These are phyloP conservation scores for Thymelicus lineola DNA, from an alignment of 2,888 invertebrate genomes.

Conservation along the genomic window DNA sequence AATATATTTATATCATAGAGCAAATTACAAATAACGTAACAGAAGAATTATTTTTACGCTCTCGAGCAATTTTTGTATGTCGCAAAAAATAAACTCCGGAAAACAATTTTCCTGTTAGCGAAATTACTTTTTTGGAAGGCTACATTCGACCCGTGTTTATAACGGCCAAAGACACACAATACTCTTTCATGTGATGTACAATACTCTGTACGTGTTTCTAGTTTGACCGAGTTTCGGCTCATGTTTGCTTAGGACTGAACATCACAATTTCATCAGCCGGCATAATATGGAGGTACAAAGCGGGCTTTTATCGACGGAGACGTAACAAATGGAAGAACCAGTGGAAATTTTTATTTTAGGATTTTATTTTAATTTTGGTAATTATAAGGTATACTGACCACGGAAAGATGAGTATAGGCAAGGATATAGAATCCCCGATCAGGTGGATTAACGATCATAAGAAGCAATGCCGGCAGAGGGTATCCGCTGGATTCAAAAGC, in stretches of 20 bases:
- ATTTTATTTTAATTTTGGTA: too few species aligned
- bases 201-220: conserved; percentile 9
- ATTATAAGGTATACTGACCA: too few species aligned
- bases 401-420: too few species aligned
- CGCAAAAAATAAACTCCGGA: not conserved
- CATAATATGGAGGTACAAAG: not conserved
- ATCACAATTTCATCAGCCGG: conserved; percentile 32
- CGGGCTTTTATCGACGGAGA: not conserved
- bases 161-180: conserved; percentile 33
- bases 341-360: too few species aligned
- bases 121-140: conserved; percentile 35
- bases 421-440: too few species aligned
- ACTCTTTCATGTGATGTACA: conserved; percentile 28
- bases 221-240: conserved; percentile 31
- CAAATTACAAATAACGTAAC: too few species aligned
- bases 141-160: conserved; percentile 14
- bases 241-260: conserved; percentile 31
- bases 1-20: too few species aligned
- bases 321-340: too few species aligned
- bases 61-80: not conserved
- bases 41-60: too few species aligned
- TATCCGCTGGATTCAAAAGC: too few species aligned
- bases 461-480: too few species aligned
- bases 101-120: conserved; percentile 22
- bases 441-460: too few species aligned